Evolutionary conservation across 2,888 invertebrate species (phyloP).

Genomic region (Trachelus tabidus): DNA sequence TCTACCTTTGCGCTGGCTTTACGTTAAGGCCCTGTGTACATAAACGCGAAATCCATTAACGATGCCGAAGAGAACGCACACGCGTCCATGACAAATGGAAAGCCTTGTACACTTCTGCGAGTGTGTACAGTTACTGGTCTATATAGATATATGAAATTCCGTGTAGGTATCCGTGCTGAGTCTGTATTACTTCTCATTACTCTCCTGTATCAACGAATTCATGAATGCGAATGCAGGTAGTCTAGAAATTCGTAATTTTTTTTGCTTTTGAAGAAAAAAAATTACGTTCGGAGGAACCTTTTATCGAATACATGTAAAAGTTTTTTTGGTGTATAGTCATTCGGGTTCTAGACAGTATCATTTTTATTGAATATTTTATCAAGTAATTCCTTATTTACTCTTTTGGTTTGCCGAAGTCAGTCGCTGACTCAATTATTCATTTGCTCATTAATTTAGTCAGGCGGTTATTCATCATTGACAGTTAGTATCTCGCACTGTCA

Average conservation of each 20-base stretch:
- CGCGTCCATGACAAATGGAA: not conserved
- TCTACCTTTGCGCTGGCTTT: conserved; percentile 13
- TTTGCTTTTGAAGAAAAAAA: not conserved
- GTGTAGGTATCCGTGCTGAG: not conserved
- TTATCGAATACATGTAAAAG: not conserved
- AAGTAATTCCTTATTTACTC: not conserved
- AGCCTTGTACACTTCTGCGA: not conserved
- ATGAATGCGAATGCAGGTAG: not conserved
- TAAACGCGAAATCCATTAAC: conserved; percentile 39
- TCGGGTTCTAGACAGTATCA: not conserved
- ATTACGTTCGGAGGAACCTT: not conserved
- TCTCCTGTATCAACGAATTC: not conserved
- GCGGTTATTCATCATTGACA: not conserved
- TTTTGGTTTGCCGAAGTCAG: not conserved
- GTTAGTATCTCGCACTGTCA: not conserved
- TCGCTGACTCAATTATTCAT: not conserved
- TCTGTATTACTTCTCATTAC: not conserved
- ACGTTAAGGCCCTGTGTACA: conserved; percentile 28
- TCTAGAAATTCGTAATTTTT: not conserved
- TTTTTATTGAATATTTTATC: not conserved
- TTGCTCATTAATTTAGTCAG: not conserved
- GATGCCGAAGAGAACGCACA: conserved; percentile 13
- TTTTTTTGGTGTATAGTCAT: not conserved
- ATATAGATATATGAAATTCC: not conserved
- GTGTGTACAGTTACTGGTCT: not conserved